Evolutionary conservation across 2,797 vertebrate genomes (phyloP).

Genomic region (Gambusia yucatana): DNA sequence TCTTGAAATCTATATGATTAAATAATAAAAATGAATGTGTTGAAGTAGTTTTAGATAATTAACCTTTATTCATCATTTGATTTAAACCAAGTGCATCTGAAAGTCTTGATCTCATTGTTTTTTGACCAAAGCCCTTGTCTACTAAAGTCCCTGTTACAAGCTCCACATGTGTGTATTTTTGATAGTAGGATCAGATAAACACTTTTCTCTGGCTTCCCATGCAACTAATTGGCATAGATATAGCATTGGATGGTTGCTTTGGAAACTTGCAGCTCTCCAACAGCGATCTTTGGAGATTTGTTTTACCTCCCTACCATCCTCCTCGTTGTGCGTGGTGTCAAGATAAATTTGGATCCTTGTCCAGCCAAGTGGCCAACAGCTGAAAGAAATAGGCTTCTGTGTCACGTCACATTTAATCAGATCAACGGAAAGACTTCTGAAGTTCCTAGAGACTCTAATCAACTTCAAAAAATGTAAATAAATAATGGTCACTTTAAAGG

Average conservation of each 20-base stretch:
- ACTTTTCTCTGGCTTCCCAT: background rate
- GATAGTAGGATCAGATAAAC: background rate
- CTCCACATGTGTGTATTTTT: background rate
- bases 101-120: background rate
- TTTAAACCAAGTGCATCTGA: background rate
- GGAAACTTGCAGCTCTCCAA: background rate
- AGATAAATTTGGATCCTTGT: constrained; percentile 4
- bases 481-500: background rate
- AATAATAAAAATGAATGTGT: too few relatives aligned
- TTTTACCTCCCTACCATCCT: background rate
- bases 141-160: background rate
- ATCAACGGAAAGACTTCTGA: background rate
- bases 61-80: background rate
- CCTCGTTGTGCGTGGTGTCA: background rate
- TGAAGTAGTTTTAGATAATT: too few relatives aligned
- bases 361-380: background rate
- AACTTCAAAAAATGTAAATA: background rate
- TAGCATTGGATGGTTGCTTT: background rate
- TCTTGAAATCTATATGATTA: too few relatives aligned
- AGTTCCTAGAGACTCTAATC: background rate
- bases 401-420: background rate
- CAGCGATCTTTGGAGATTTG: background rate
- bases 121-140: background rate
- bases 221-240: background rate
- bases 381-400: constrained; percentile 11